Percentiles rank a stretch among this genome's conserved stretches.
Conservation (phyloP, 1,140 invertebrate species). For the Drosophila navojoa region DNA sequence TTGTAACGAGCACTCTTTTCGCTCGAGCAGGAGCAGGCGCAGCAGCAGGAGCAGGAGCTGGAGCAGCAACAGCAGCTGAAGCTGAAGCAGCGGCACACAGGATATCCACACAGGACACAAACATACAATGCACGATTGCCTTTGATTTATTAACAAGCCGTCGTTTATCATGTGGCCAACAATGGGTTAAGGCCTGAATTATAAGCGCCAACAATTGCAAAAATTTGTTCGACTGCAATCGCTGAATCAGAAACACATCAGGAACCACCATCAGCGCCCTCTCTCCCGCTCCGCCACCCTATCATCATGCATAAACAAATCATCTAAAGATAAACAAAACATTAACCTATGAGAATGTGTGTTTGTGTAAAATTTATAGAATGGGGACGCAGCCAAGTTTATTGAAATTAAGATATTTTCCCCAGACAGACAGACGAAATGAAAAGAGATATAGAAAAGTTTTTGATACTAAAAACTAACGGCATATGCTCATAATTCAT, state of each 20-base stretch:
- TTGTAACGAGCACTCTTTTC: constrained; percentile 38
- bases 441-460: constrained; percentile 2
- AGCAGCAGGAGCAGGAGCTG: neutral
- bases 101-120: constrained; percentile 25
- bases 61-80: neutral
- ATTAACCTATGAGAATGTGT: constrained; percentile 8
- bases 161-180: constrained; percentile 77
- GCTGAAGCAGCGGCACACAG: constrained; percentile 23
- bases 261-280: neutral
- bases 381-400: constrained; percentile 42
- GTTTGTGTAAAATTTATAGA: constrained; percentile 1
- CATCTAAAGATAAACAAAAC: constrained; percentile 21
- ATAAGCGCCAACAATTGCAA: constrained; percentile 44
- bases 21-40: neutral
- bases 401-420: constrained; percentile 74
- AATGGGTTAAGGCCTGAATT: constrained; percentile 64
- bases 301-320: constrained; percentile 7
- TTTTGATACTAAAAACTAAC: constrained; percentile 35
- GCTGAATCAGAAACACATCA: constrained; percentile 18
- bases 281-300: neutral
- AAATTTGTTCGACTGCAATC: constrained; percentile 48
- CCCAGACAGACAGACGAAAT: constrained; percentile 9
- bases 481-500: constrained; percentile 67
- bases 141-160: constrained; percentile 78
- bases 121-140: constrained; percentile 40